These are phyloP conservation scores for Hucho hucho DNA, from an alignment of 2,113 vertebrate genomes.

Conservation along the genomic window DNA sequence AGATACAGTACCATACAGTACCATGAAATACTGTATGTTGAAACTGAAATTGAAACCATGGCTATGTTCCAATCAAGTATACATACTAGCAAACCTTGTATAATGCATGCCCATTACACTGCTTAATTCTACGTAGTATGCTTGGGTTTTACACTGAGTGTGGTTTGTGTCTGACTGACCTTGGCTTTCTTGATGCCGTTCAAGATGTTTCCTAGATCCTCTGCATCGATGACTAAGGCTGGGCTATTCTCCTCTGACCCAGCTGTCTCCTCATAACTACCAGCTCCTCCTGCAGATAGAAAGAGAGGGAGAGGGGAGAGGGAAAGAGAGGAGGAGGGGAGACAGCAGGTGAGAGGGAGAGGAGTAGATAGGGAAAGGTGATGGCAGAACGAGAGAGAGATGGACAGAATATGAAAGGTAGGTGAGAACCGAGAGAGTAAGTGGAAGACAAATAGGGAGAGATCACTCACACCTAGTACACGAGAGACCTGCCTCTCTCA, in stretches of 20 bases:
- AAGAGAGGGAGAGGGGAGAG: not conserved
- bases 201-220: slow-evolving; percentile 88
- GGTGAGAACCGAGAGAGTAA: not conserved
- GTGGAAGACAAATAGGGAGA: not conserved
- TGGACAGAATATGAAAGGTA: not conserved
- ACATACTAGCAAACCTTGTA: no score
- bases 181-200: slow-evolving; percentile 78
- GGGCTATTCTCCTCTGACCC: slow-evolving; percentile 45
- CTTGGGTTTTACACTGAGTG: not conserved
- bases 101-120: no score
- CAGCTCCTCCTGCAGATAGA: slow-evolving; percentile 64
- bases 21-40: no score
- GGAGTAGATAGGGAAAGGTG: not conserved
- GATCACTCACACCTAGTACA: not conserved
- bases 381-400: not conserved
- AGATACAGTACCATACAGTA: no score
- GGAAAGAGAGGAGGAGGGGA: not conserved
- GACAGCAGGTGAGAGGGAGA: not conserved
- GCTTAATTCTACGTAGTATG: not conserved
- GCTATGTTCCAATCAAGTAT: no score
- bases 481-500: not conserved
- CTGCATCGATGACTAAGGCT: slow-evolving; percentile 80
- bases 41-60: no score
- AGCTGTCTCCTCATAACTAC: slow-evolving; percentile 79
- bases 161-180: slow-evolving; percentile 66